phyloP scores from a whole-genome alignment of 2,888 invertebrate genomes.

The Branchellion lobata region DNA sequence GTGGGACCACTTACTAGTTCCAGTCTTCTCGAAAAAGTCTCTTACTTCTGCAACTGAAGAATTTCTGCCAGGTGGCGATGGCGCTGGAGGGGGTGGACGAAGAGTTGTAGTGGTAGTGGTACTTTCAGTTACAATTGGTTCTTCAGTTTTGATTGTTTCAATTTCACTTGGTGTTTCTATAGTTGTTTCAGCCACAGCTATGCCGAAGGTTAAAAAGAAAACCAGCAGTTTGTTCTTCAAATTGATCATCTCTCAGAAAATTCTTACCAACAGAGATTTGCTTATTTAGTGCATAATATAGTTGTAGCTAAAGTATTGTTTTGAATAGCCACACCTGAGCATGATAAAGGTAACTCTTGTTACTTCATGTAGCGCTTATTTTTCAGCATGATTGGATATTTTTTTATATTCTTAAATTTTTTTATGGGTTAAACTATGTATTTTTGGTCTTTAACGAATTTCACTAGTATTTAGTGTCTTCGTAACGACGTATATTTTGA shows the following conservation, averaged over 20 bases:
- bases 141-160: neutral
- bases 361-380: too few relatives aligned
- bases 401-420: too few relatives aligned
- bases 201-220: neutral
- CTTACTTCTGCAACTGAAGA: neutral
- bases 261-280: too few relatives aligned
- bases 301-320: too few relatives aligned
- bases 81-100: neutral
- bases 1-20: slow-evolving; percentile 24
- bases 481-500: slow-evolving; percentile 38
- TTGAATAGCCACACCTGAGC: slow-evolving; percentile 13
- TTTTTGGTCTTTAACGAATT: slow-evolving; percentile 37
- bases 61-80: slow-evolving; percentile 14
- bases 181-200: neutral
- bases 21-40: neutral
- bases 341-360: neutral
- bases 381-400: too few relatives aligned
- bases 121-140: neutral
- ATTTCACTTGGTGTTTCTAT: neutral
- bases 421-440: slow-evolving; percentile 18
- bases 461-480: slow-evolving; percentile 25
- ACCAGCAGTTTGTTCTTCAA: neutral
- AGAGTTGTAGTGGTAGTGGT: neutral
- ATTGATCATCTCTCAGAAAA: too few relatives aligned
- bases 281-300: too few relatives aligned